Conservation (phyloP, 1,140 invertebrate species). For the Brachystomella parvula region DNA sequence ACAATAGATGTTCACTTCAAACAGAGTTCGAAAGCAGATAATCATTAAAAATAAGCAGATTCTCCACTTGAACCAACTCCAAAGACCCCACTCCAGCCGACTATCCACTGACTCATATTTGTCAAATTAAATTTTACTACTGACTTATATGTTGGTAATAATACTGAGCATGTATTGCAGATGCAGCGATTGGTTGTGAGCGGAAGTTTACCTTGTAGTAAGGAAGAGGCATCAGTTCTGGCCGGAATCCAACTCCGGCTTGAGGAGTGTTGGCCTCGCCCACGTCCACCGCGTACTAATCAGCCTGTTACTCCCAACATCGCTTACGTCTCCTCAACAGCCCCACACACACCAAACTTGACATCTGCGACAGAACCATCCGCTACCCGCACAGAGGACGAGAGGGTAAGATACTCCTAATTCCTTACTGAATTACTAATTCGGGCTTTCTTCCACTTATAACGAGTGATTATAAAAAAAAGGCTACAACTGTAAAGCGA, state of each 20-base stretch:
- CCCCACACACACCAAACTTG: slow-evolving; percentile 32
- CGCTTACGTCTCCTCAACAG: slow-evolving; percentile 16
- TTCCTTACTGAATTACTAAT: not conserved
- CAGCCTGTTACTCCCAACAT: not conserved
- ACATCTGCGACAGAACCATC: slow-evolving; percentile 7
- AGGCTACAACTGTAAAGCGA: not conserved
- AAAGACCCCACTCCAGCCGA: no score
- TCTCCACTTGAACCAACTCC: no score
- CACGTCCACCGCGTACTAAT: slow-evolving; percentile 27
- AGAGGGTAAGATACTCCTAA: slow-evolving; percentile 8
- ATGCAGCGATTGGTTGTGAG: slow-evolving; percentile 56
- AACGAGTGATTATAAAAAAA: not conserved
- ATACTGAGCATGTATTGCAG: no score
- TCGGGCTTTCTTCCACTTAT: not conserved
- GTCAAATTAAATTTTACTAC: no score
- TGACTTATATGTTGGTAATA: not conserved
- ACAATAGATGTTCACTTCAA: no score
- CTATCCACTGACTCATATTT: no score
- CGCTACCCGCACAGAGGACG: slow-evolving; percentile 17
- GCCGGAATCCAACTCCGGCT: slow-evolving; percentile 61
- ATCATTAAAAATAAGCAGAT: no score
- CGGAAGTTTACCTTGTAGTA: slow-evolving; percentile 58
- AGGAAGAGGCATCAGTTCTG: slow-evolving; percentile 59
- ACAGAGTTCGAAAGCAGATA: no score
- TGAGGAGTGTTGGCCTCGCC: slow-evolving; percentile 55